Evolutionary conservation across 2,888 invertebrate species (phyloP).

Genomic region (Hyalella azteca): DNA sequence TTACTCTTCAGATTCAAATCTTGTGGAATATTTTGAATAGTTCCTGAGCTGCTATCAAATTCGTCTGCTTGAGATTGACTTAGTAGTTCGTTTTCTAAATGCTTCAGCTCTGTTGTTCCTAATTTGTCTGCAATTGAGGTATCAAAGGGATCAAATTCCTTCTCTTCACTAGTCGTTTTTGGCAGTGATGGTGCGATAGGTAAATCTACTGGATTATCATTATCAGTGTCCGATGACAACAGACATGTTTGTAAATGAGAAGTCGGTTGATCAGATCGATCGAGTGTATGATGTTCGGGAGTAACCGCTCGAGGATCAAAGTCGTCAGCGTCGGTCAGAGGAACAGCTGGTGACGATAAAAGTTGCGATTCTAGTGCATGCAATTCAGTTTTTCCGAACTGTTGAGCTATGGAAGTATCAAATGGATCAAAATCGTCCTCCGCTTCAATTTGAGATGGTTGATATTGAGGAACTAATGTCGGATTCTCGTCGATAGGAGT

Average conservation of each 20-base stretch:
- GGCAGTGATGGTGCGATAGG: conserved; percentile 47
- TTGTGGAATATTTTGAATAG: neutral
- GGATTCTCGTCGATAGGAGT: conserved; percentile 51
- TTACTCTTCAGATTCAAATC: conserved; percentile 10
- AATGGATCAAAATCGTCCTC: conserved; percentile 62
- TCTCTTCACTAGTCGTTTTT: too few species aligned
- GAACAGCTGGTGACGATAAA: conserved; percentile 66
- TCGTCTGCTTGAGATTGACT: conserved; percentile 17
- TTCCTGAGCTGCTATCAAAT: neutral
- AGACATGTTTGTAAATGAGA: conserved; percentile 33
- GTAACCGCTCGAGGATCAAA: conserved; percentile 60
- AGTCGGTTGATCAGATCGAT: conserved; percentile 11
- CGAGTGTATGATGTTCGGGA: conserved; percentile 20
- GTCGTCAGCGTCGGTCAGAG: conserved; percentile 58
- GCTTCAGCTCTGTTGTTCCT: conserved; percentile 59
- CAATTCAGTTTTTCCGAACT: conserved; percentile 76
- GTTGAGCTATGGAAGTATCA: conserved; percentile 69
- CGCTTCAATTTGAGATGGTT: conserved; percentile 64
- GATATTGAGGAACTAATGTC: conserved; percentile 34
- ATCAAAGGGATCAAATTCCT: too few species aligned
- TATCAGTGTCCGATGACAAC: neutral
- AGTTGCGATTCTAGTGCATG: conserved; percentile 80
- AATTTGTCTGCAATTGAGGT: conserved; percentile 57
- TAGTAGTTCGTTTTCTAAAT: conserved; percentile 77
- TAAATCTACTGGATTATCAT: conserved; percentile 42